Evolutionary conservation across 2,113 vertebrate genomes (phyloP), one percentile per base, ranked within the genome.

Genomic region (Scortum barcoo): DNA sequence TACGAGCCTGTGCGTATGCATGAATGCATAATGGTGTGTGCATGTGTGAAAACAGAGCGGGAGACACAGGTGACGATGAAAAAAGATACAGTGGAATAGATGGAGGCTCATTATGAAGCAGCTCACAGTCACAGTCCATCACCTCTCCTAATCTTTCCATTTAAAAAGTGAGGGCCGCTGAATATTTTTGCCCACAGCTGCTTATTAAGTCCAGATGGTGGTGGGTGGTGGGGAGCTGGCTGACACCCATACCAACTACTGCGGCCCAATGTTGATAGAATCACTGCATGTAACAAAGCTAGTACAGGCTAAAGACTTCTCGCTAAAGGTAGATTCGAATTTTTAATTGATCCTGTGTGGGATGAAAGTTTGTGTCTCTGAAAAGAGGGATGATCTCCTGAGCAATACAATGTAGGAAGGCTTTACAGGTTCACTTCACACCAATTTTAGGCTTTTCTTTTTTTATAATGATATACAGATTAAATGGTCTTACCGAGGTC

Each of bases 401-500:
- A 77, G 40, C 22, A 76, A 57, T 5, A 5, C 9, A 24, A 54
- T 51, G 48, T 44, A 12, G 46, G n/a, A 4, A 20, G 19, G 26
- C 8, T 57, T n/a, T 7, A 76, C 7, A 19, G 5, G 50, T 78
- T 24, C 30, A 69, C 24, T n/a, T 76, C n/a, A 75, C 50, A 58
- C 17, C 13, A 61, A 26, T 36, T 22, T 44, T 8, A 5, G 26
- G 46, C 16, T 48, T 20, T 44, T 65, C 5, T 3, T 8, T 40
- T 62, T 28, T 22, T 33, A 54, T 7, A 60, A n/a, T 73, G 17
- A 81, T 22, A 73, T 38, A 42, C 56, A 66, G 68, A 54, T 22
- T 38, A 62, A 17, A 1, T n/a, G 30, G 48, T 50, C 86, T 95
- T 93, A 97, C 97, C 96, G 3, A 97, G 86, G 69, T 98, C 97